Evolutionary conservation across 2,113 vertebrate species (phyloP), one percentile per base, ranked within the genome.

Genomic region (Oreotrochilus melanogaster): DNA sequence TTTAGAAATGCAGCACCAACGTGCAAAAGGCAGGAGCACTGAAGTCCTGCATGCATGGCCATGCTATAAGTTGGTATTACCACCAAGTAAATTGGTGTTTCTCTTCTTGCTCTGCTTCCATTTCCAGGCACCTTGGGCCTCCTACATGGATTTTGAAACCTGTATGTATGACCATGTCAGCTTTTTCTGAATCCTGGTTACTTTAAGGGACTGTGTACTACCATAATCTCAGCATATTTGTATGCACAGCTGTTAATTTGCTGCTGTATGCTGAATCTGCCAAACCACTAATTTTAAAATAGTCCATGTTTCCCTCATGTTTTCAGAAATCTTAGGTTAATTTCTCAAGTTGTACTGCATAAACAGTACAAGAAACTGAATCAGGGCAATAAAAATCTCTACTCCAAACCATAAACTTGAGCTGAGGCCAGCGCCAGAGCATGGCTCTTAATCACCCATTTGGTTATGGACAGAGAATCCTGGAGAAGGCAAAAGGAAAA

Each of bases 361-460:
- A 73, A 45, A 37, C 33, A 24, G 11, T 37, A n/a, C 14, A 10
- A 62, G 21, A 42, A 62, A 23, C 37, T 57, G 42, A 83, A 83
- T 27, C 13, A 57, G 17, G 11, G 47, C 21, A 50, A 19, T 42
- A 39, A 19, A 23, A 74, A 21, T 5, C n/a, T 42, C 31, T 62
- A 12, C 65, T 53, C 4, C 1, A 58, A 53, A 86, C 16, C 53
- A n/a, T 79, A 24, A 84, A 31, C 37, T 69, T 78, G 57, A 50
- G 37, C 12, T 35, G 81, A 64, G 1, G 0, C 18, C 54, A 43
- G 70, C 25, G 71, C 2, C 2, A 31, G 24, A 35, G 37, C 1
- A 1, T 16, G 11, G 60, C 18, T 43, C 35, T 48, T 57, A 14
- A 54, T 39, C 39, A 10, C 39, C 39, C 39, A 39, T 39, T 39